Evolutionary conservation across 2,797 vertebrate genomes (phyloP).

Genomic region (Xyrichtys novacula): DNA sequence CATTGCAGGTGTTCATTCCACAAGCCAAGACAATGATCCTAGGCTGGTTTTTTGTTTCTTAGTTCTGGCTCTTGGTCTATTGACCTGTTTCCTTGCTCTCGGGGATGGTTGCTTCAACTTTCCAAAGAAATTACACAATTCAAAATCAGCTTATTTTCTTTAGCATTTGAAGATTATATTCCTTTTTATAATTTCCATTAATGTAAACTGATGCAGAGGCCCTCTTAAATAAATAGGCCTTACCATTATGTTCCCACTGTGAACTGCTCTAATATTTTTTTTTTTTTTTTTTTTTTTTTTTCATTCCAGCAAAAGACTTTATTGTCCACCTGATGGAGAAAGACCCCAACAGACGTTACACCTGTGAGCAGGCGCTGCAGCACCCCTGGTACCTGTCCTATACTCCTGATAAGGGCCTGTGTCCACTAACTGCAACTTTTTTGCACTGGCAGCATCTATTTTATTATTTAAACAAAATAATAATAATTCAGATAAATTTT

Average conservation of each 20-base stretch:
- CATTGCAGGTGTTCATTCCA: constrained; percentile 15
- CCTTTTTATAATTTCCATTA: not conserved
- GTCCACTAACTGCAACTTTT: too few species aligned
- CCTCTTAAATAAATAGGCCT: not conserved
- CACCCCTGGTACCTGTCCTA: constrained; percentile 84
- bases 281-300: constrained; percentile 2
- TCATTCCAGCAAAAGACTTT: constrained; percentile 93
- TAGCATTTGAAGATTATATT: constrained; percentile 9
- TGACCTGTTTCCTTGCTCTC: constrained; percentile 18
- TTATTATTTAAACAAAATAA: too few species aligned
- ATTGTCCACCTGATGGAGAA: constrained; percentile 97
- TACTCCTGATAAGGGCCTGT: too few species aligned
- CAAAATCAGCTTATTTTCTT: not conserved
- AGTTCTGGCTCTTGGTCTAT: constrained; percentile 10
- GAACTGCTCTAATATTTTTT: not conserved
- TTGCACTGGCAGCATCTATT: too few species aligned
- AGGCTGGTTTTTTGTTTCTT: constrained; percentile 8
- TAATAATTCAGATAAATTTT: too few species aligned
- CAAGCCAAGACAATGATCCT: constrained; percentile 18
- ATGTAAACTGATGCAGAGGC: not conserved
- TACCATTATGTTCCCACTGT: not conserved
- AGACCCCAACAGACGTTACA: constrained; percentile 90
- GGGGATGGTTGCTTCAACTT: not conserved
- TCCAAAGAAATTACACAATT: constrained; percentile 25
- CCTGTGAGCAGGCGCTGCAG: constrained; percentile 95